Percentiles rank a stretch among this genome's conserved stretches.
phyloP scores from a whole-genome alignment of 2,797 vertebrate species.

The Miichthys miiuy region DNA sequence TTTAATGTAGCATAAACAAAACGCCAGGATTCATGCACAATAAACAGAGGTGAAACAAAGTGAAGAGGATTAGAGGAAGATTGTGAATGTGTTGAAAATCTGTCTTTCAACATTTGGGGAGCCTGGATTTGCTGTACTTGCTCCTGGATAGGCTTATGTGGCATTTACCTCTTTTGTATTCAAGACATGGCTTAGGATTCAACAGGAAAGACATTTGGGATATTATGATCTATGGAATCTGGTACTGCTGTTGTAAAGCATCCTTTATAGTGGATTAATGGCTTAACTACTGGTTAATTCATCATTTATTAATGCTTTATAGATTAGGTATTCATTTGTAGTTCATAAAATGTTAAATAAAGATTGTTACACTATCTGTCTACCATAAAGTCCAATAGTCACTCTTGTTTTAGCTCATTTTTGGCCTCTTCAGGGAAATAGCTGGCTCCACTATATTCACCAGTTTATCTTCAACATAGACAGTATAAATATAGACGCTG shows the following conservation, averaged over 20 bases:
- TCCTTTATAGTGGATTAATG: not conserved
- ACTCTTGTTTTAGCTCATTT: not conserved
- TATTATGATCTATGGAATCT: not conserved
- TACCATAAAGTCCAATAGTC: not conserved
- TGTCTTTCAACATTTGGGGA: constrained; percentile 55
- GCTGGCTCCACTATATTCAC: not conserved
- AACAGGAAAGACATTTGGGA: constrained; percentile 8
- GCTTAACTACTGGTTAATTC: not conserved
- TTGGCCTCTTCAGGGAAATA: not conserved
- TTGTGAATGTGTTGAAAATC: constrained; percentile 52
- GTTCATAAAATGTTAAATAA: no score
- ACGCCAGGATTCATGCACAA: not conserved
- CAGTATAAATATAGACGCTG: no score
- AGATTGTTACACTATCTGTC: not conserved
- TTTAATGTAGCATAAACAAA: not conserved
- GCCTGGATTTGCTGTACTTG: constrained; percentile 43
- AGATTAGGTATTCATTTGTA: not conserved
- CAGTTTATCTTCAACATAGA: no score
- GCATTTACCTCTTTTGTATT: constrained; percentile 32
- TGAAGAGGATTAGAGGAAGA: constrained; percentile 4
- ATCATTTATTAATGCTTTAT: not conserved
- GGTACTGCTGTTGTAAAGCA: not conserved
- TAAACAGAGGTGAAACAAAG: not conserved
- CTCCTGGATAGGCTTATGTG: constrained; percentile 56
- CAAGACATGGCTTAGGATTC: constrained; percentile 32